Evolutionary conservation across 2,797 vertebrate species (phyloP), one percentile per base, ranked within the genome.

Genomic region (Gymnocypris eckloni): DNA sequence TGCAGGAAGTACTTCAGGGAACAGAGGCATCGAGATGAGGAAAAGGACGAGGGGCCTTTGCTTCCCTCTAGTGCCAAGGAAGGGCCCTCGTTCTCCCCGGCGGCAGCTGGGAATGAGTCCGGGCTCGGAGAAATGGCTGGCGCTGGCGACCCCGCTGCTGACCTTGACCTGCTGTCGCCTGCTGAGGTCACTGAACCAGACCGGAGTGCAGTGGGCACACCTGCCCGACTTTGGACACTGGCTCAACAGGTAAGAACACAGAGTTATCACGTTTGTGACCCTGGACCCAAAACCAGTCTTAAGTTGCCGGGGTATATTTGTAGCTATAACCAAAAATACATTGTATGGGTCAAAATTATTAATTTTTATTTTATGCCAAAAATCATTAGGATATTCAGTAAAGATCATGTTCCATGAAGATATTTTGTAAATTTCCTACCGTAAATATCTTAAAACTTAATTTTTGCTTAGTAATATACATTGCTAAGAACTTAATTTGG

Each of bases 171-270:
- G 96, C 92, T 99, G 97, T 89, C 96, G 98, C 10, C 91, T 98
- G 2, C 95, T 99, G 90, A 96, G 98, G 75, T 96, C 97, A 1
- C 94, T 99, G 77, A 99, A 99, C 93, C 98, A 98, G 91, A 99
- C 98, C 0, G 98, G 98, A 0, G 95, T 99, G 66, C 98, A 99
- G 91, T 98, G 98, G 96, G 97, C 97, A 76, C 98, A 99, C 89
- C 94, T 96, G 13, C 96, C 97, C 4, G 98, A 98, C 84, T 91
- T 99, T 54, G 95, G 98, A 15, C 98, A 98, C 67, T 99, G 98
- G 98, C 93, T 99, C 3, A 97, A 97, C 95, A 99, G 96, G 98
- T 98, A 64, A 59, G 91, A 89, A 13, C 9, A 45, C 52, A 9
- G 37, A 39, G 6, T 67, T 69, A 5, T 77, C 2, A 28, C 33